Conservation (phyloP, 2,888 invertebrate genomes). For the Herminia tarsipennalis region DNA sequence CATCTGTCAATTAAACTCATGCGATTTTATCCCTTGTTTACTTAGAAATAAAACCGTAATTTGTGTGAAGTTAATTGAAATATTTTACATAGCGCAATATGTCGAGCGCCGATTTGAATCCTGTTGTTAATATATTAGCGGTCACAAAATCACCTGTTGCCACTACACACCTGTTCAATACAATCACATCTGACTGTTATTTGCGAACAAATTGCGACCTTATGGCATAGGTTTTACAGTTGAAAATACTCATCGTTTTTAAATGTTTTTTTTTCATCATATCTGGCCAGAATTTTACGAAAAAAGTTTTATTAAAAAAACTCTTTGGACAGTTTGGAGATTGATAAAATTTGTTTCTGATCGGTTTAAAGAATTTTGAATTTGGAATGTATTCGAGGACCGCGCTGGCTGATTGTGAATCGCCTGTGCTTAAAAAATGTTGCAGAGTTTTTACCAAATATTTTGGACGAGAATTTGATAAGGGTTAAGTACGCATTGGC, state of each 20-base stretch:
- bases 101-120: conserved; percentile 74
- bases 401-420: conserved; percentile 32
- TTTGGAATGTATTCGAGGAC: conserved; percentile 26
- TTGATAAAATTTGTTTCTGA: conserved; percentile 43
- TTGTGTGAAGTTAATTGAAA: conserved; percentile 26
- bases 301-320: conserved; percentile 47
- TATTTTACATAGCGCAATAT: conserved; percentile 67
- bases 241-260: conserved; percentile 20
- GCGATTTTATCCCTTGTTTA: conserved; percentile 37
- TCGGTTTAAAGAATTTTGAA: conserved; percentile 30
- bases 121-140: conserved; percentile 78
- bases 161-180: conserved; percentile 75
- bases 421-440: conserved; percentile 31
- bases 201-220: conserved; percentile 41
- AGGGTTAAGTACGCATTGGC: too few relatives aligned
- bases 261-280: conserved; percentile 52
- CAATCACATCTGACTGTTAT: conserved; percentile 77
- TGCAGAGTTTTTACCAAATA: conserved; percentile 22
- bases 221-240: conserved; percentile 17
- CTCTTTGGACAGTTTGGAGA: conserved; percentile 60
- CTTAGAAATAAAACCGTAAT: conserved; percentile 26
- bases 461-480: conserved; percentile 9
- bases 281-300: conserved; percentile 66
- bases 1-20: conserved; percentile 54
- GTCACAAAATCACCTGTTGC: conserved; percentile 82